Evolutionary conservation across 1,140 invertebrate species (phyloP), one percentile per base, ranked within the genome.

Genomic region (Sarcophaga peregrina): DNA sequence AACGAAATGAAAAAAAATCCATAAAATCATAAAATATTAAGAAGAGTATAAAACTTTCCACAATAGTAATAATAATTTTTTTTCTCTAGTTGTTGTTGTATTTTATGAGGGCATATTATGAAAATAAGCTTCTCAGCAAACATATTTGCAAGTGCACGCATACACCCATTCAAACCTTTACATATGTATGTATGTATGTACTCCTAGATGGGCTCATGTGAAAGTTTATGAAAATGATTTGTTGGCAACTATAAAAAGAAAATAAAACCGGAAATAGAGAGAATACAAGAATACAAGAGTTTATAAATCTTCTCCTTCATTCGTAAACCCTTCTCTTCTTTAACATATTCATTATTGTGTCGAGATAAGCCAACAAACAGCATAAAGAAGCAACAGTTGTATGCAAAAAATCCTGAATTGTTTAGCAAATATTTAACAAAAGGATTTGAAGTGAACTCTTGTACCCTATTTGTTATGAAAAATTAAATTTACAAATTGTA

Each of bases 191-290:
- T 37, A 37, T 37, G 25, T 37, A 37, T 37, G 25, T 37, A 1
- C 4, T 37, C 25, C 25, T 37, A 37, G 1, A 37, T 37, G 25
- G 25, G 25, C 25, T 15, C 54, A 58, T 58, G 54, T 58, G 54
- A 58, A 58, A 58, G 54, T 58, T 58, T 58, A 58, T 58, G 54
- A 58, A 58, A 58, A 58, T 58, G 54, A 58, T 58, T 58, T 58
- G 54, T 58, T 58, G 13, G 54, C 13, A 58, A 58, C 54, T 58
- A 58, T 58, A 58, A 37, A 37, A 58, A 58, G 54, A 58, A 58
- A 58, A 58, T 58, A 58, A 37, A 37, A 37, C 25, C 25, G 25
- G 25, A 37, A 37, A 58, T 58, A 58, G n/a, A 13, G n/a, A 58
- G 54, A 58, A 58, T 15, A n/a, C 54, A 10, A 13, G 11, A 11